Conservation (phyloP, 2,113 vertebrate genomes). For the Gopherus evgoodei region DNA sequence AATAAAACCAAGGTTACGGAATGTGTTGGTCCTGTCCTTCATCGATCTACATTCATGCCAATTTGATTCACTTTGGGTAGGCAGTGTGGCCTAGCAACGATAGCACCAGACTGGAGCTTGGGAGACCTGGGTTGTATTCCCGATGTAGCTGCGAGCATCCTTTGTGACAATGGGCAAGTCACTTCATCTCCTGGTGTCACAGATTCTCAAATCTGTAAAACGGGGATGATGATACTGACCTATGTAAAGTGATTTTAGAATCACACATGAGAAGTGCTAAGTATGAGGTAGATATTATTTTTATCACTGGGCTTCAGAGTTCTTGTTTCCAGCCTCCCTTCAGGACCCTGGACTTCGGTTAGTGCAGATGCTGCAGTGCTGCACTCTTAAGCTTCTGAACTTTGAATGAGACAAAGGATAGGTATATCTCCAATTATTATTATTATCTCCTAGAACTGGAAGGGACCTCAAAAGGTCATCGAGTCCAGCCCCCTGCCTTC, state of each 20-base stretch:
- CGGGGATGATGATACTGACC: not conserved
- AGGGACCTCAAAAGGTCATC: too few relatives aligned
- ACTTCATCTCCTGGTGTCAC: fast-evolving
- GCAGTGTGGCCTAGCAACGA: not conserved
- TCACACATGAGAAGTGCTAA: fast-evolving
- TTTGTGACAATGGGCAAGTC: not conserved
- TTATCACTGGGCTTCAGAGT: not conserved
- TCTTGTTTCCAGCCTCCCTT: not conserved
- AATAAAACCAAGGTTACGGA: conserved; percentile 10
- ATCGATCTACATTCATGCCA: not conserved
- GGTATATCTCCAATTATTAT: too few relatives aligned
- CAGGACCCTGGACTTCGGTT: not conserved
- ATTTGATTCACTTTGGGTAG: not conserved
- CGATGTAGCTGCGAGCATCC: not conserved
- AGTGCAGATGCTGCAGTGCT: not conserved
- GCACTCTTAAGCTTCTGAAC: not conserved
- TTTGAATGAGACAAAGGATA: not conserved
- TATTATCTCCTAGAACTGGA: too few relatives aligned
- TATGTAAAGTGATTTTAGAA: not conserved
- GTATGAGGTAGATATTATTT: fast-evolving
- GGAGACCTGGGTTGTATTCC: not conserved
- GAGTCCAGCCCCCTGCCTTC: too few relatives aligned
- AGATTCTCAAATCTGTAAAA: not conserved
- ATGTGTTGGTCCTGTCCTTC: not conserved
- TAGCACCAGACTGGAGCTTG: fast-evolving